These are phyloP conservation scores for Camponotus fellah DNA, from an alignment of 2,888 invertebrate genomes.

Conservation along the genomic window DNA sequence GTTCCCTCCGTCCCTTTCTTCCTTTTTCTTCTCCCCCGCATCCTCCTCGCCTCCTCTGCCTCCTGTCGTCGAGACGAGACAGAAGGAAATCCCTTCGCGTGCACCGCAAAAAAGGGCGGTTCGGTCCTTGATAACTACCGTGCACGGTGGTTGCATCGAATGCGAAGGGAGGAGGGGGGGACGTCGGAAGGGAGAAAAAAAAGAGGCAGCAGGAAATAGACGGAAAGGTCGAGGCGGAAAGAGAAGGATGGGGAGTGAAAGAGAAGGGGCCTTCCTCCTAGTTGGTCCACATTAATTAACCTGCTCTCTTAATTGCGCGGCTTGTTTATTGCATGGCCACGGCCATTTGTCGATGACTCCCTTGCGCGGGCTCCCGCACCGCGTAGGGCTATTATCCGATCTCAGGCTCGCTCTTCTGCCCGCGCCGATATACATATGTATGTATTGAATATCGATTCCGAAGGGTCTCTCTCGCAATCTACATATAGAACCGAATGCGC, in stretches of 20 bases:
- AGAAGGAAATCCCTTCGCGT: slow-evolving; percentile 70
- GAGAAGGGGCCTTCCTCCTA: slow-evolving; percentile 67
- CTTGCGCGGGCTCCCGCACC: slow-evolving; percentile 67
- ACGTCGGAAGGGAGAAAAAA: slow-evolving; percentile 37
- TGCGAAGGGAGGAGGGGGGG: slow-evolving; percentile 39
- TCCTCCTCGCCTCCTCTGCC: slow-evolving; percentile 28
- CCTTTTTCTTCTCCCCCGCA: slow-evolving; percentile 22
- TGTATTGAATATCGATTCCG: slow-evolving; percentile 69
- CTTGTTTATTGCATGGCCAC: slow-evolving; percentile 81
- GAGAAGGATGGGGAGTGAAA: slow-evolving; percentile 22
- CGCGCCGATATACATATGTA: slow-evolving; percentile 59
- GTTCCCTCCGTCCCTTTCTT: neutral
- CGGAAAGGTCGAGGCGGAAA: slow-evolving; percentile 23
- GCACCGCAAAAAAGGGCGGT: slow-evolving; percentile 71
- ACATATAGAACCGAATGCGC: slow-evolving; percentile 63
- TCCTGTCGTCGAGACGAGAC: slow-evolving; percentile 61
- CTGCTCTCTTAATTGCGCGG: slow-evolving; percentile 82
- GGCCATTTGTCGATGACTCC: slow-evolving; percentile 79
- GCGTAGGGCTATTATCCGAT: slow-evolving; percentile 75
- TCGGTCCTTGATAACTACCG: slow-evolving; percentile 75
- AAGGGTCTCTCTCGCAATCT: slow-evolving; percentile 64
- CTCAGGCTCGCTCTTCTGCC: slow-evolving; percentile 60
- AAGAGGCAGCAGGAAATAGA: slow-evolving; percentile 28
- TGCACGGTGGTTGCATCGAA: slow-evolving; percentile 69
- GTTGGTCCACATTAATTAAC: slow-evolving; percentile 82